Evolutionary conservation across 2,113 vertebrate species (phyloP).

Genomic region (Odobenus rosmarus): DNA sequence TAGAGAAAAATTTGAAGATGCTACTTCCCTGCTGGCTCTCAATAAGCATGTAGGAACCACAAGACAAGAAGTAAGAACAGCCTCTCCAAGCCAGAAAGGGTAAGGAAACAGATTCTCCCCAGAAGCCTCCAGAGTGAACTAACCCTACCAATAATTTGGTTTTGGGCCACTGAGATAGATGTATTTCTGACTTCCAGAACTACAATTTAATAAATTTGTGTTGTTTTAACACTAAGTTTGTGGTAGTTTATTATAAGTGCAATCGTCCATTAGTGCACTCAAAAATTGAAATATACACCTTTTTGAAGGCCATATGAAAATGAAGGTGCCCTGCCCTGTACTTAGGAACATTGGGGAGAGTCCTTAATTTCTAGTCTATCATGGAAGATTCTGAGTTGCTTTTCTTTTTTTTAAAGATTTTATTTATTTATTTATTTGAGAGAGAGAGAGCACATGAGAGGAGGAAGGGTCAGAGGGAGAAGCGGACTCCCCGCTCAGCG

Average conservation of each 20-base stretch:
- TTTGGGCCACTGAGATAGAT: not conserved
- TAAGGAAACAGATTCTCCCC: not conserved
- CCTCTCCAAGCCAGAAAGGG: not conserved
- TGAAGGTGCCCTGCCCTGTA: not conserved
- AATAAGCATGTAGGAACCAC: not conserved
- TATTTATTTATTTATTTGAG: too few species aligned
- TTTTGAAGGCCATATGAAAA: not conserved
- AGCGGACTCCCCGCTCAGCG: too few species aligned
- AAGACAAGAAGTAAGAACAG: not conserved
- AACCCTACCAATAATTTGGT: not conserved
- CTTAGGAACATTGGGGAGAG: not conserved
- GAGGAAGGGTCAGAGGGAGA: too few species aligned
- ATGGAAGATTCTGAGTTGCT: not conserved
- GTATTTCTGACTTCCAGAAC: not conserved
- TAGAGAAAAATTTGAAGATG: not conserved
- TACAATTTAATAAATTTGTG: not conserved
- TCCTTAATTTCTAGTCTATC: not conserved
- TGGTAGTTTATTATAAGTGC: not conserved
- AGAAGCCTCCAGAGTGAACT: not conserved
- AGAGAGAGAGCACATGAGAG: too few species aligned
- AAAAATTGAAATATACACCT: not conserved
- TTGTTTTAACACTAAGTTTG: not conserved
- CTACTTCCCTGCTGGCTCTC: not conserved
- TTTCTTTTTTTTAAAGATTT: too few species aligned
- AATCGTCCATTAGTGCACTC: not conserved